Conservation (phyloP, 2,888 invertebrate genomes). For the Amorpha juglandis region DNA sequence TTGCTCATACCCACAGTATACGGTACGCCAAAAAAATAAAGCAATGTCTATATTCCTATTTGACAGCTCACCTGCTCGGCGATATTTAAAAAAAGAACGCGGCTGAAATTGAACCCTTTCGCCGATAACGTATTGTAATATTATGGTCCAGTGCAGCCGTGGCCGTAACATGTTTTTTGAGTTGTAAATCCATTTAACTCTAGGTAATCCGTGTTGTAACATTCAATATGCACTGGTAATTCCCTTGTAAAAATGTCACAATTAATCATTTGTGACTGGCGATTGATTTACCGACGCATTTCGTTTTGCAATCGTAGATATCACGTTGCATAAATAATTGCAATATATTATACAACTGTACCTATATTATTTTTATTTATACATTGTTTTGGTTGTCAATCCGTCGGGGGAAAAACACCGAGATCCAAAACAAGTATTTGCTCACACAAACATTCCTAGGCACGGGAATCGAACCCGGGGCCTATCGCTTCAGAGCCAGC, state of each 20-base stretch:
- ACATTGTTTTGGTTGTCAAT: not conserved
- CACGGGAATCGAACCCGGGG: too few relatives aligned
- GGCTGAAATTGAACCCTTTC: conserved; percentile 35
- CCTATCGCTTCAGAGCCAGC: too few relatives aligned
- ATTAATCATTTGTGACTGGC: conserved; percentile 46
- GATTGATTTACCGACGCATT: not conserved
- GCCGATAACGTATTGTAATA: conserved; percentile 43
- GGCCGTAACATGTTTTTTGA: conserved; percentile 7
- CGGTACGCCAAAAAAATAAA: conserved; percentile 9
- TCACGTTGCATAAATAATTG: not conserved
- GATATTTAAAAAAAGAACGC: conserved; percentile 34
- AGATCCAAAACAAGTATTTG: too few relatives aligned
- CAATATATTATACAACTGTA: not conserved
- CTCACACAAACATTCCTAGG: too few relatives aligned
- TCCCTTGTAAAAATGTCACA: conserved; percentile 53
- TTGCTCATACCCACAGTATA: too few relatives aligned
- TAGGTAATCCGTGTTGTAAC: conserved; percentile 51
- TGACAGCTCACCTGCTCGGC: conserved; percentile 11
- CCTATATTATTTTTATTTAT: not conserved
- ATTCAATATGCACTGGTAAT: conserved; percentile 51
- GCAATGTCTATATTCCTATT: not conserved
- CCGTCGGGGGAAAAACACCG: too few relatives aligned
- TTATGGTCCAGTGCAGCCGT: conserved; percentile 38
- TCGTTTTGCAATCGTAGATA: not conserved
- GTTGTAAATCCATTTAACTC: conserved; percentile 30